phyloP scores from a whole-genome alignment of 2,888 invertebrate genomes.

The Hoplodrina blanda region DNA sequence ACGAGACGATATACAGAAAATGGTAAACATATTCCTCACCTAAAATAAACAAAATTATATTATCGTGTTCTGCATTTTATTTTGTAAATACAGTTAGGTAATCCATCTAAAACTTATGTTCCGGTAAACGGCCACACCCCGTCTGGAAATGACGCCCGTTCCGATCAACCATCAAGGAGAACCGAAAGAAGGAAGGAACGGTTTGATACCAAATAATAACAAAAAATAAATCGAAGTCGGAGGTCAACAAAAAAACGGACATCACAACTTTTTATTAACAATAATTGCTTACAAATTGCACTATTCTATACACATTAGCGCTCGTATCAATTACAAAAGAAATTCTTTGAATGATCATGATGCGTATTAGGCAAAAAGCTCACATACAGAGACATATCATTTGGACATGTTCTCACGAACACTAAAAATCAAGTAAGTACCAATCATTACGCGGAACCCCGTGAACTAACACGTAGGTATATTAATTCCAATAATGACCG shows the following conservation, averaged over 20 bases:
- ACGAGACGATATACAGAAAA: too few species aligned
- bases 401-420: constrained; percentile 86
- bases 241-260: constrained; percentile 60
- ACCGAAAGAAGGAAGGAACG: constrained; percentile 45
- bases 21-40: too few species aligned
- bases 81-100: neutral
- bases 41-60: too few species aligned
- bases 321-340: constrained; percentile 79
- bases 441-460: constrained; percentile 86
- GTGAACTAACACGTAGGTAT: constrained; percentile 89
- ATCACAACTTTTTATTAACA: constrained; percentile 63
- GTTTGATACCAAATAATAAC: constrained; percentile 32
- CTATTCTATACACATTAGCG: constrained; percentile 70
- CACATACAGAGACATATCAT: constrained; percentile 84
- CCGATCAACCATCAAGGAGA: constrained; percentile 31
- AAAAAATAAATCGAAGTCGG: constrained; percentile 53
- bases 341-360: constrained; percentile 73
- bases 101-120: constrained; percentile 1
- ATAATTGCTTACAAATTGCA: constrained; percentile 68
- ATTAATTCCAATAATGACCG: constrained; percentile 90
- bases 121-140: constrained; percentile 19
- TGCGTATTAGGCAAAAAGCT: constrained; percentile 78
- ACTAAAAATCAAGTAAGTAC: constrained; percentile 84
- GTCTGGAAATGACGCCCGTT: constrained; percentile 14
- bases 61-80: neutral